phyloP scores from a whole-genome alignment of 1,140 invertebrate genomes.

The Tribolium madens region DNA sequence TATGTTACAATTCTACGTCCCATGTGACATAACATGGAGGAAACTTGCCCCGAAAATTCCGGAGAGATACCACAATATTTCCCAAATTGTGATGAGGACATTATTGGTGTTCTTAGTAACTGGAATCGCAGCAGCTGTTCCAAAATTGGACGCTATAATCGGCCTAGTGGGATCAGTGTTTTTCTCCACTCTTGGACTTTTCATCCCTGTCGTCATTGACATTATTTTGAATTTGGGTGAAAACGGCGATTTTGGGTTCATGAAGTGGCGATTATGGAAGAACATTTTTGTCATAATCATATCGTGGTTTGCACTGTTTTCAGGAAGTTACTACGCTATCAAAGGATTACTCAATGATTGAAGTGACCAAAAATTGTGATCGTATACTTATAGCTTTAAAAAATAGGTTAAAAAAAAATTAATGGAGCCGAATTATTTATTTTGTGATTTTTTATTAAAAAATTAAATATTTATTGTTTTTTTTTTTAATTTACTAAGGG shows the following conservation, averaged over 20 bases:
- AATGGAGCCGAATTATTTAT: not conserved
- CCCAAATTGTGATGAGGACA: conserved; percentile 76
- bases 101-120: conserved; percentile 68
- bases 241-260: conserved; percentile 69
- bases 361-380: not conserved
- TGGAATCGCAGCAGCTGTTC: conserved; percentile 80
- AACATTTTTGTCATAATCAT: conserved; percentile 73
- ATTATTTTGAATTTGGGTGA: conserved; percentile 75
- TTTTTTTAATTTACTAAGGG: too few species aligned
- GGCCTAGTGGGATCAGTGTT: conserved; percentile 89
- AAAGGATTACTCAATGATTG: conserved; percentile 2
- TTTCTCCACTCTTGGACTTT: conserved; percentile 85
- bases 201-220: conserved; percentile 88
- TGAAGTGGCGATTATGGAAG: conserved; percentile 75
- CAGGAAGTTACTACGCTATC: conserved; percentile 66
- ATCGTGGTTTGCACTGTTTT: conserved; percentile 74
- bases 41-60: conserved; percentile 66
- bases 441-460: not conserved
- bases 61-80: conserved; percentile 71
- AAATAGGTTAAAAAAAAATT: not conserved
- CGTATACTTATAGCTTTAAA: not conserved
- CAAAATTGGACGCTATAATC: conserved; percentile 87
- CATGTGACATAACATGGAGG: conserved; percentile 79
- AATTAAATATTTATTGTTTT: too few species aligned
- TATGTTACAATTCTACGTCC: conserved; percentile 92